Base-by-base conservation (phyloP, 2,888 invertebrate genomes). In the Habroteleia sp. region DNA sequence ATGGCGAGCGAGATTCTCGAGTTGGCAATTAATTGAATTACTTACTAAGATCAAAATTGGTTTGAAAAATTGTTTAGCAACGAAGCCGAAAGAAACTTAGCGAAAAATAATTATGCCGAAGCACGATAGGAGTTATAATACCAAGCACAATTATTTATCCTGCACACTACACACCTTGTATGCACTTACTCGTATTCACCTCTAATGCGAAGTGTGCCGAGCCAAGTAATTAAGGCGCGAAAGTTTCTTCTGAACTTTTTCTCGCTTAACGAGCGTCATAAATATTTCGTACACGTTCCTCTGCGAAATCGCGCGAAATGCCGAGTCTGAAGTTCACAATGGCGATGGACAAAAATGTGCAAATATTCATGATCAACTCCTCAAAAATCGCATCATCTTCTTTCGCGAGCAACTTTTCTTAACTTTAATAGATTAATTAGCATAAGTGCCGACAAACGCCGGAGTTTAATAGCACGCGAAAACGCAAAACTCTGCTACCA, bases 231-330 rank as follows among this genome's bases (percentile, higher is more conserved):
- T 76, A 76, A 66, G 72, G 76, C 56, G 56, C 54, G 62, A 76
- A 76, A 76, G 44, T 76, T 76, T 68, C 62, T 71, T 71, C 62
- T 41, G 42, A 76, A 72, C 72, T 72, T 76, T 75, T 72, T 71
- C 71, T 25, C 66, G 58, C 68, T 72, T 76, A 76, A 76, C 68
- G 76, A 76, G 76, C 62, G 50, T 71, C 75, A 75, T 76, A 76
- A 76, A 76, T 76, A 68, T 72, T 72, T 62, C 68, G 66, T 46
- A 58, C 68, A 46, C 48, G 56, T 62, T 54, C 27, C 39, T 41
- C 48, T 29, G 14, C 56, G 56, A 50, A 76, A 72, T 72, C 72
- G 60, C 33, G 68, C 66, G 50, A 60, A 66, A 62, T 48, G 42
- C 46, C 54, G 41, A 46, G 60, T 66, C 62, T 54, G 46, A 58